phyloP scores from a whole-genome alignment of 2,113 vertebrate genomes.

The Semicossyphus pulcher region DNA sequence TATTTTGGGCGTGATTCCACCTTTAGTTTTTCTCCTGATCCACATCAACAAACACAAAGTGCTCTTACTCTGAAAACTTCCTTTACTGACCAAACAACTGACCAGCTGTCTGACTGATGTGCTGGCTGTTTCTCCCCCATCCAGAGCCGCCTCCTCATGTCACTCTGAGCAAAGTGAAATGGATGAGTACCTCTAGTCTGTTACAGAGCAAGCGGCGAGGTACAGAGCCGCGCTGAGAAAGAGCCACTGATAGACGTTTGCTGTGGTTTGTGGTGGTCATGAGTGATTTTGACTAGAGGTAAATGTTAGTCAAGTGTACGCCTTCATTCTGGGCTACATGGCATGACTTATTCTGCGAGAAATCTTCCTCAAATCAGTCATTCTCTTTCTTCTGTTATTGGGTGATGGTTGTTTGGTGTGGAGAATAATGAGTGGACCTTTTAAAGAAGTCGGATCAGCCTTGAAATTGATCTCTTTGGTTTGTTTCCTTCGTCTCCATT shows the following conservation, averaged over 20 bases:
- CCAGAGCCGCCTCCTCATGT: slow-evolving; percentile 75
- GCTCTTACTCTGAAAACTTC: not conserved
- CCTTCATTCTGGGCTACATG: not conserved
- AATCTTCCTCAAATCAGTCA: slow-evolving; percentile 36
- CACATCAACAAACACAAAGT: not conserved
- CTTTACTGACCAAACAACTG: not conserved
- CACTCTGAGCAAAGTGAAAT: slow-evolving; percentile 81
- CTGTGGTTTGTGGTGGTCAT: slow-evolving; percentile 49
- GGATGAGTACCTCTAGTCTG: slow-evolving; percentile 85
- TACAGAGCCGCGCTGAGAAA: slow-evolving; percentile 69
- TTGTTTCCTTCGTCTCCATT: not conserved
- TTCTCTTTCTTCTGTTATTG: not conserved
- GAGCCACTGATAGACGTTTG: slow-evolving; percentile 37
- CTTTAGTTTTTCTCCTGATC: not conserved
- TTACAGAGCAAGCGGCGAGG: slow-evolving; percentile 83
- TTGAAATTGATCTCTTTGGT: too few relatives aligned
- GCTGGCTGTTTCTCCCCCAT: slow-evolving; percentile 55
- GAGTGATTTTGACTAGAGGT: slow-evolving; percentile 28
- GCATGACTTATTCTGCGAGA: not conserved
- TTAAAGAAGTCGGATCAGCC: too few relatives aligned
- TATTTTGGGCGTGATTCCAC: too few relatives aligned
- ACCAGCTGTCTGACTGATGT: slow-evolving; percentile 12
- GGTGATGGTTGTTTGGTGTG: slow-evolving; percentile 2
- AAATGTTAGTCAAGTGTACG: not conserved
- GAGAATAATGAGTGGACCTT: not conserved